Evolutionary conservation across 2,888 invertebrate species (phyloP), one percentile per base, ranked within the genome.

Genomic region (Lottia scabra): DNA sequence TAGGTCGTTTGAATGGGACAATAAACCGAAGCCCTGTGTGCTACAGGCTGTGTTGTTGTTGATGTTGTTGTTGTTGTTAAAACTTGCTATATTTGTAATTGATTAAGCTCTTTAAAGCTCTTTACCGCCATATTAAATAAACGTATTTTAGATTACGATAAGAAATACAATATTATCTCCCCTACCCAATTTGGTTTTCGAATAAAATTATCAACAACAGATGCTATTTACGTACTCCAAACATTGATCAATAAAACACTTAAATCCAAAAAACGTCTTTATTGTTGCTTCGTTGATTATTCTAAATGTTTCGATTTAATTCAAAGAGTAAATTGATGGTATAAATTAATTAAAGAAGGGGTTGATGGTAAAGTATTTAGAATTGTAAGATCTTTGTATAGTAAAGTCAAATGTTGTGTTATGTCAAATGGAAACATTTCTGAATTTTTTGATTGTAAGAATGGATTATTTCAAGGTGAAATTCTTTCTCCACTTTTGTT

Each of bases 151-250:
- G 27, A 8, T 15, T 75, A 62, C 46, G 62, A n/a, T 26, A 63
- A 72, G 15, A 15, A 68, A 23, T 26, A 75, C 65, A 65, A 63
- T 48, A 45, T 68, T 23, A 68, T 75, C 2, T 30, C 73, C 3
- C 71, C 70, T 26, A 67, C 74, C 8, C 74, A 75, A 62, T 74
- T 75, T 71, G 73, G 73, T 30, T 73, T 71, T 67, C 38, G 63
- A 45, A 65, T 64, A 56, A 64, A 65, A 19, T 44, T 46, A 30
- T 71, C 68, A 13, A 77, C 72, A 15, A 62, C 65, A 16, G 75
- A 74, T 64, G 70, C 73, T 15, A 46, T 71, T 23, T 71, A 67
- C 67, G 62, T 48, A 23, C 27, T 70, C 62, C 63, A 67, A 27
- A 65, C 38, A 16, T 13, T 74, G 13, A 64, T 72, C 13, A 48